Percentiles rank a stretch among this genome's conserved stretches.
Conservation (phyloP, 2,113 vertebrate species). For the Leptobrachium leishanense region DNA sequence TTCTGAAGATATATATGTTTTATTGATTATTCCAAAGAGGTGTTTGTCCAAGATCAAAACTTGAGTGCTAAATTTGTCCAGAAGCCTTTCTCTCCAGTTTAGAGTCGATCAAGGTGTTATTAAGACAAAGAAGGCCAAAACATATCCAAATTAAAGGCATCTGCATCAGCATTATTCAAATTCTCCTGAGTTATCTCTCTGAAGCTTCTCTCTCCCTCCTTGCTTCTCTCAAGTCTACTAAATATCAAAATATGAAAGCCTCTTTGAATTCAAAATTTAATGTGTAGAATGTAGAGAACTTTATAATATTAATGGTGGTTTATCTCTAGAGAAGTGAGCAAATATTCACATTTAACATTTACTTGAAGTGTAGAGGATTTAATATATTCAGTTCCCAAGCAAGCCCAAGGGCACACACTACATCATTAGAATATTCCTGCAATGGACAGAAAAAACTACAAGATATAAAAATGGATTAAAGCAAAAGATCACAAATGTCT, state of each 20-base stretch:
- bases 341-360: constrained; percentile 35
- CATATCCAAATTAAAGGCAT: constrained; percentile 10
- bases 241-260: constrained; percentile 42
- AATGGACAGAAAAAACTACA: background rate
- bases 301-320: constrained; percentile 23
- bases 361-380: constrained; percentile 32
- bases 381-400: constrained; percentile 17
- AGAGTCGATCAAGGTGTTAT: constrained; percentile 17
- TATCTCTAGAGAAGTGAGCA: constrained; percentile 25
- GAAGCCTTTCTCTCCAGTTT: constrained; percentile 16
- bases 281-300: constrained; percentile 25
- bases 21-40: constrained; percentile 19
- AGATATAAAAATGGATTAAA: background rate
- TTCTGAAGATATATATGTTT: background rate
- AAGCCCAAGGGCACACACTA: constrained; percentile 5
- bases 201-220: background rate
- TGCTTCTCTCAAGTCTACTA: constrained; percentile 22
- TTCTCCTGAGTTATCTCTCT: constrained; percentile 5
- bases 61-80: constrained; percentile 6
- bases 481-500: background rate
- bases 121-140: constrained; percentile 10
- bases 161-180: constrained; percentile 37
- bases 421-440: background rate
- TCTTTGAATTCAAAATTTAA: constrained; percentile 36
- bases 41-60: constrained; percentile 20